Percentiles rank a stretch among this genome's conserved stretches.
Conservation (phyloP, 2,113 vertebrate genomes). For the Mesembrinibis cayennensis region DNA sequence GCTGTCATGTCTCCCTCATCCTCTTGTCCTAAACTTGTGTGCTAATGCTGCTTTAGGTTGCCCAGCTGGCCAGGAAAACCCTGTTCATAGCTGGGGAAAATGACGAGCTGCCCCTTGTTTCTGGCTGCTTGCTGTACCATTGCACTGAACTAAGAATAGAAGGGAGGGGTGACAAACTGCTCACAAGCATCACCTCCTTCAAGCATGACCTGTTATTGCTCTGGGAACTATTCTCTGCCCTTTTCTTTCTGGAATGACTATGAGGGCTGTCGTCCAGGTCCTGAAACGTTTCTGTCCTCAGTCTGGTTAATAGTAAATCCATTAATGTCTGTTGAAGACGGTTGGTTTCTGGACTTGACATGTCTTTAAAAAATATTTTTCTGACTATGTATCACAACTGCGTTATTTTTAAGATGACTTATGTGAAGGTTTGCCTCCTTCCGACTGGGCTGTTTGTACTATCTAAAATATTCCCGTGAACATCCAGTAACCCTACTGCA, state of each 20-base stretch:
- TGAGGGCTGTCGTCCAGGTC: not conserved
- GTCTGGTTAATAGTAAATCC: not conserved
- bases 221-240: not conserved
- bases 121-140: not conserved
- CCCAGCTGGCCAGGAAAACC: not conserved
- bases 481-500: not conserved
- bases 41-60: not conserved
- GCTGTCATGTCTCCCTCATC: not conserved
- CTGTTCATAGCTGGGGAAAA: not conserved
- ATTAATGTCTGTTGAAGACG: not conserved
- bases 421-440: not conserved
- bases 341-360: not conserved
- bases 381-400: not conserved
- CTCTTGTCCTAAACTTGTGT: not conserved
- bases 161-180: not conserved
- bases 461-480: not conserved
- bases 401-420: not conserved
- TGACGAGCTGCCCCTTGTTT: not conserved
- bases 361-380: not conserved
- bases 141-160: not conserved
- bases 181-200: not conserved
- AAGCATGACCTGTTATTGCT: not conserved
- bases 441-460: not conserved
- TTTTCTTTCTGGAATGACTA: not conserved
- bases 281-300: not conserved